Conservation (phyloP, 1,140 invertebrate genomes). For the Papilio polytes region DNA sequence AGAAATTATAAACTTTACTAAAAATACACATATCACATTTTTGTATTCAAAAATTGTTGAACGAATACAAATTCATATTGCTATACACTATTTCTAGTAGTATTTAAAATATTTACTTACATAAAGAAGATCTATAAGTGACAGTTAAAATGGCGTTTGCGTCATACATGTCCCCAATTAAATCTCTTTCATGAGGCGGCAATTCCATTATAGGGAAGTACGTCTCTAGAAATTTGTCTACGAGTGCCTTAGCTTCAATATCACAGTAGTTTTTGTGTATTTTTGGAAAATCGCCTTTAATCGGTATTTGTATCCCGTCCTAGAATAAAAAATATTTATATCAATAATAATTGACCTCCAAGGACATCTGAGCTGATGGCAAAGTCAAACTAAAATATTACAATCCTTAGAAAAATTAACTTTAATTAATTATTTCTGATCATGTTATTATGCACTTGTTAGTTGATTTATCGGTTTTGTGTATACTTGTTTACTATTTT, state of each 20-base stretch:
- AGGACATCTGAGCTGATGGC: not conserved
- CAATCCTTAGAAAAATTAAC: too few species aligned
- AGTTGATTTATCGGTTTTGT: too few species aligned
- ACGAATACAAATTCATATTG: not conserved
- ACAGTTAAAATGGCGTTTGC: constrained; percentile 63
- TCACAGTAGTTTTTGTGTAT: constrained; percentile 58
- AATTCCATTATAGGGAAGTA: constrained; percentile 70
- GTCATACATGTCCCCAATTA: constrained; percentile 61
- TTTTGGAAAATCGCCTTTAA: constrained; percentile 55
- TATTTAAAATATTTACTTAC: constrained; percentile 53
- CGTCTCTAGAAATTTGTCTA: constrained; percentile 68
- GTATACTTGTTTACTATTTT: too few species aligned
- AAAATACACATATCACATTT: too few species aligned
- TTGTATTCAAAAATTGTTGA: not conserved
- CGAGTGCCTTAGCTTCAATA: constrained; percentile 49
- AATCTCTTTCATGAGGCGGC: constrained; percentile 48
- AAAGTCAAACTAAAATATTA: too few species aligned
- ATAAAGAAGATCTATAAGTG: constrained; percentile 57
- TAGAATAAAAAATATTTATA: constrained; percentile 43
- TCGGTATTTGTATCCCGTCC: constrained; percentile 57
- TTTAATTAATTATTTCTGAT: too few species aligned
- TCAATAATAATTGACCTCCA: not conserved
- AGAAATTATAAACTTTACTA: too few species aligned
- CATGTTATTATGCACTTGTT: too few species aligned
- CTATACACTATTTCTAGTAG: too few species aligned